Percentiles rank a stretch among this genome's conserved stretches.
Conservation (phyloP, 2,888 invertebrate species). For the Gryllus longicercus region DNA sequence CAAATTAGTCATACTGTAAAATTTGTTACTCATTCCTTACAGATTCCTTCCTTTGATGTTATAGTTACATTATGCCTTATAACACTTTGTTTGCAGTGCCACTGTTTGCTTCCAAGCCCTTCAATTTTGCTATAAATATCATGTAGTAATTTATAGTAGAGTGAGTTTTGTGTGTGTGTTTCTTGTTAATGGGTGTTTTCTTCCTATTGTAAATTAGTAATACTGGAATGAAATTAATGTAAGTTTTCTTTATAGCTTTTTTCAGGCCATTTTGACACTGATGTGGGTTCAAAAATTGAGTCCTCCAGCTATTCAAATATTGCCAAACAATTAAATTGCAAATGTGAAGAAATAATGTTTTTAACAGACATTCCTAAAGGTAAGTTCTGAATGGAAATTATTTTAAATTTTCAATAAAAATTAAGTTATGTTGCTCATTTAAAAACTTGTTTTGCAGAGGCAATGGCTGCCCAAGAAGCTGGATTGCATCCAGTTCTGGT, state of each 20-base stretch:
- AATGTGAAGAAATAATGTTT: slow-evolving; percentile 71
- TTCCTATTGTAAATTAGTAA: no score
- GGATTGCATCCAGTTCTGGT: slow-evolving; percentile 69
- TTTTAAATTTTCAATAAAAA: no score
- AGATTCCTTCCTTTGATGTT: no score
- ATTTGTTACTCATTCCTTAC: no score
- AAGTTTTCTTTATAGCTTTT: slow-evolving; percentile 52
- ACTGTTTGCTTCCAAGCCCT: no score
- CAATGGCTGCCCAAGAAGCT: slow-evolving; percentile 72
- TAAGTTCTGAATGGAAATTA: slow-evolving; percentile 43
- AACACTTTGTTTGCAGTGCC: no score
- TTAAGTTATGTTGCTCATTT: background rate
- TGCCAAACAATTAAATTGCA: slow-evolving; percentile 60
- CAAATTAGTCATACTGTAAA: no score
- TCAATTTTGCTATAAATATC: no score
- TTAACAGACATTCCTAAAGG: slow-evolving; percentile 82
- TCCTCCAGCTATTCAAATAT: slow-evolving; percentile 75
- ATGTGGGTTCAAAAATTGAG: slow-evolving; percentile 77
- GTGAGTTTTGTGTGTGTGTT: no score
- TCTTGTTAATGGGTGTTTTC: no score
- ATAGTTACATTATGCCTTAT: no score
- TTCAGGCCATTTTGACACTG: slow-evolving; percentile 82
- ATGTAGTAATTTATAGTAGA: no score
- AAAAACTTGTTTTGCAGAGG: slow-evolving; percentile 60
- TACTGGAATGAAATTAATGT: background rate